These are phyloP conservation scores for Oscheius sp. DNA, from an alignment of 1,140 invertebrate species.

Conservation along the genomic window DNA sequence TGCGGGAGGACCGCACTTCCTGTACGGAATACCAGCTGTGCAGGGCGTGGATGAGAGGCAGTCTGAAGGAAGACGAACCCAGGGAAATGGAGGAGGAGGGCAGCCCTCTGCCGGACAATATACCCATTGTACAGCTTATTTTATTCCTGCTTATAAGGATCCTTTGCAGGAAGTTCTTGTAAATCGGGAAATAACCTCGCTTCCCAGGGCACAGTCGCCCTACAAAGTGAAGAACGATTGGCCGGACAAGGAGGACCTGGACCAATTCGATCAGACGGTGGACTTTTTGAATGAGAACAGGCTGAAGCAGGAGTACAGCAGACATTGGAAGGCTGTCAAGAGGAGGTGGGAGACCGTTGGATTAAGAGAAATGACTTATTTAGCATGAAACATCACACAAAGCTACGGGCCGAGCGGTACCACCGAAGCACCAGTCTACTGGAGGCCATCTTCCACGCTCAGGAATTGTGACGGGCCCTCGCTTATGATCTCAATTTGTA, in stretches of 20 bases:
- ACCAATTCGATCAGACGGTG: slow-evolving; percentile 2
- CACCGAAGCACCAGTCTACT: not conserved
- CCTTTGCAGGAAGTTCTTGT: slow-evolving; percentile 3
- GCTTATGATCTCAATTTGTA: too few relatives aligned
- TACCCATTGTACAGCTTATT: not conserved
- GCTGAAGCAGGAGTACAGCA: slow-evolving; percentile 6
- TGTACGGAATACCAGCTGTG: slow-evolving; percentile 17
- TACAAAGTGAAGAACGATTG: not conserved
- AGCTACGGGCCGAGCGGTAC: not conserved
- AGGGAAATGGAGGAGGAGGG: not conserved
- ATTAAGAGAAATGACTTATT: not conserved
- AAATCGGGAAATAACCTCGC: not conserved
- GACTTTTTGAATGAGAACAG: not conserved
- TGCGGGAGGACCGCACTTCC: slow-evolving; percentile 8
- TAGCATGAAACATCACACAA: not conserved
- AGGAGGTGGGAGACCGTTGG: not conserved
- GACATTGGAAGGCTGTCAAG: slow-evolving; percentile 27
- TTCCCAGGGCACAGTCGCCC: slow-evolving; percentile 2
- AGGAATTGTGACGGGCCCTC: too few relatives aligned
- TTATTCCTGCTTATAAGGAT: not conserved
- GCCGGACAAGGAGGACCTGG: not conserved
- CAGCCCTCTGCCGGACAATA: not conserved
- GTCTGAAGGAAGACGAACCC: slow-evolving; percentile 8
- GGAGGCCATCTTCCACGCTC: too few relatives aligned
- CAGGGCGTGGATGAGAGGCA: slow-evolving; percentile 17